These are phyloP conservation scores for Umimayanthus chanpuru DNA, from an alignment of 92 coral and sea anemone genomes.

Conservation along the genomic window DNA sequence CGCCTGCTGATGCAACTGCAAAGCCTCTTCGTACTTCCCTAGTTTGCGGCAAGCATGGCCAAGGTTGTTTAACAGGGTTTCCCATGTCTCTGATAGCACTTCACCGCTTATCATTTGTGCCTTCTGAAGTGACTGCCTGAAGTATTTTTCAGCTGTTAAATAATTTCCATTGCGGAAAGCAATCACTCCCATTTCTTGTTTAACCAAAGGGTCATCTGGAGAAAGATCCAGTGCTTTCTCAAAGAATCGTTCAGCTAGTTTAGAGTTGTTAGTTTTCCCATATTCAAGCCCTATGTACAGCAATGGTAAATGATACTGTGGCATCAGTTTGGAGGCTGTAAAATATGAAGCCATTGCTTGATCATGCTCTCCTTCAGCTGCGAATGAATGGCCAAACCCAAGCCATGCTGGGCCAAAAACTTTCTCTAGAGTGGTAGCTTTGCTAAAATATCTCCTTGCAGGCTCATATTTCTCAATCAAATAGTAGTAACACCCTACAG, in stretches of 20 bases:
- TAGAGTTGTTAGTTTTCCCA: slow-evolving; percentile 92
- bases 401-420: slow-evolving; percentile 99
- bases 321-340: slow-evolving; percentile 96
- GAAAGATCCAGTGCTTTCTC: slow-evolving; percentile 83
- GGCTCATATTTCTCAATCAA: slow-evolving; percentile 94
- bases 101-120: slow-evolving; percentile 82
- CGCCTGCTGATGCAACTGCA: slow-evolving; percentile 89
- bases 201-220: slow-evolving; percentile 93
- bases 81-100: slow-evolving; percentile 94
- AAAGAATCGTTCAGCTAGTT: slow-evolving; percentile 93
- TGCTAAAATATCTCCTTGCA: slow-evolving; percentile 94
- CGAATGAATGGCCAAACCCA: slow-evolving; percentile 98
- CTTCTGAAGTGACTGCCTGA: slow-evolving; percentile 88
- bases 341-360: slow-evolving; percentile 99
- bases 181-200: slow-evolving; percentile 98
- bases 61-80: slow-evolving; percentile 87
- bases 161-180: slow-evolving; percentile 93
- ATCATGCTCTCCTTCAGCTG: slow-evolving; percentile 98
- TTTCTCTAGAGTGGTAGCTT: slow-evolving; percentile 85
- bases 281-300: slow-evolving; percentile 96
- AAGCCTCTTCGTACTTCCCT: slow-evolving; percentile 90
- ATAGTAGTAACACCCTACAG: slow-evolving; percentile 96
- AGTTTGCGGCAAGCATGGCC: slow-evolving; percentile 94
- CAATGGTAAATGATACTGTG: slow-evolving; percentile 88
- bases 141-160: slow-evolving; percentile 79